phyloP scores from a whole-genome alignment of 2,888 invertebrate genomes.

The Sphaerophoria taeniata region DNA sequence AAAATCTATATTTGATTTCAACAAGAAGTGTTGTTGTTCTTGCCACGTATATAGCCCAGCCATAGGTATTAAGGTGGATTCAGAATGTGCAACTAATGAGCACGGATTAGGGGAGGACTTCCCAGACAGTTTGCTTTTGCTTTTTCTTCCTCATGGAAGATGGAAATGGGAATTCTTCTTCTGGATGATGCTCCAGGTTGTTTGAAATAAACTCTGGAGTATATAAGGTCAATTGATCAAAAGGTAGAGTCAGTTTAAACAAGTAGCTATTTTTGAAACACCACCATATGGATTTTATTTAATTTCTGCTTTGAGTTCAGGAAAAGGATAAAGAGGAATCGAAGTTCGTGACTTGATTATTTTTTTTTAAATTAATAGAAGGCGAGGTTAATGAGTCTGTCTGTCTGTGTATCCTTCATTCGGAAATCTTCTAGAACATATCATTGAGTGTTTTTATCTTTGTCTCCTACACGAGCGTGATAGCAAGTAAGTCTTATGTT shows the following conservation, averaged over 20 bases:
- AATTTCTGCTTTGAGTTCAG: too few species aligned
- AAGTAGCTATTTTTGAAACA: not conserved
- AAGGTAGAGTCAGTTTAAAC: not conserved
- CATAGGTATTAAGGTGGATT: not conserved
- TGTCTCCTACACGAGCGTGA: too few species aligned
- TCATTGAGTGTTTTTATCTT: too few species aligned
- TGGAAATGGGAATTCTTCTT: not conserved
- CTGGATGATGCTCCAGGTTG: not conserved
- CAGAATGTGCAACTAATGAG: constrained; percentile 33
- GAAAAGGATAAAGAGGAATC: too few species aligned
- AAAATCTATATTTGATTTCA: constrained; percentile 34
- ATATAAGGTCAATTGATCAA: constrained; percentile 1
- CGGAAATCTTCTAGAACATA: too few species aligned
- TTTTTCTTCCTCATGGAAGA: not conserved
- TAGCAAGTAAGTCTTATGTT: too few species aligned
- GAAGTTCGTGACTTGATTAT: too few species aligned
- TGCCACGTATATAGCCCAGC: too few species aligned
- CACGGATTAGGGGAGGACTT: constrained; percentile 12
- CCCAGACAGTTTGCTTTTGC: not conserved
- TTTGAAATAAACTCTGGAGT: constrained; percentile 6
- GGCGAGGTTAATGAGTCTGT: too few species aligned
- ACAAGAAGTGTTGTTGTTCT: not conserved
- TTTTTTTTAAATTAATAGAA: too few species aligned
- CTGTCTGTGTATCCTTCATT: too few species aligned
- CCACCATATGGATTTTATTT: too few species aligned